phyloP scores from a whole-genome alignment of 2,113 vertebrate genomes.

The Indicator maculatus region DNA sequence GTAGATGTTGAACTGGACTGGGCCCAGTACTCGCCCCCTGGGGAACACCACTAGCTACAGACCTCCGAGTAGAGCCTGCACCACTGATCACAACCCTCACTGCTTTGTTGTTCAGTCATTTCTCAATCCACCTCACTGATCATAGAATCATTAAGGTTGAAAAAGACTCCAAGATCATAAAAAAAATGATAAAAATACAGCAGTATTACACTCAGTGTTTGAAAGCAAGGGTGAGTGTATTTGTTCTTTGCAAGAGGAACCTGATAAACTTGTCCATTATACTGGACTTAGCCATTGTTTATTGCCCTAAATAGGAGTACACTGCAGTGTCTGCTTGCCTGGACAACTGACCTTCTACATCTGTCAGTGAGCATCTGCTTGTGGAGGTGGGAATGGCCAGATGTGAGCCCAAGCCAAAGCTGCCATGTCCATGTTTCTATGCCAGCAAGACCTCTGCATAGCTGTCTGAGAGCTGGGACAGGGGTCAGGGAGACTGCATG shows the following conservation, averaged over 20 bases:
- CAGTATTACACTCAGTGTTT: accelerated
- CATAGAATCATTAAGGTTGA: background rate
- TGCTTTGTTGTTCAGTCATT: no score
- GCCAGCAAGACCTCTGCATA: background rate
- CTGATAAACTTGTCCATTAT: background rate
- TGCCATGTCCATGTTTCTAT: background rate
- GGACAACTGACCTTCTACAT: background rate
- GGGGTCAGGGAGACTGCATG: no score
- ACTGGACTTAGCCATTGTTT: background rate
- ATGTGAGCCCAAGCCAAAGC: background rate
- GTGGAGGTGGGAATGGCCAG: background rate
- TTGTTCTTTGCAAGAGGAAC: background rate
- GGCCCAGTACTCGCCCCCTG: no score
- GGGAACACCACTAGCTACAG: no score
- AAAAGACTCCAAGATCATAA: no score
- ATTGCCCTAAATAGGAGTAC: background rate
- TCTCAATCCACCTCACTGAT: no score
- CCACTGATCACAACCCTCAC: no score
- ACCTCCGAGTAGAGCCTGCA: no score
- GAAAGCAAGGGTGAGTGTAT: background rate
- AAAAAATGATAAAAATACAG: background rate
- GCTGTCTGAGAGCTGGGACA: background rate
- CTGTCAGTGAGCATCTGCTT: background rate
- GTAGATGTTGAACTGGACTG: no score
- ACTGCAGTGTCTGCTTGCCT: background rate